These are phyloP conservation scores for Phalangium opilio DNA, from an alignment of 2,888 invertebrate genomes.

Conservation along the genomic window DNA sequence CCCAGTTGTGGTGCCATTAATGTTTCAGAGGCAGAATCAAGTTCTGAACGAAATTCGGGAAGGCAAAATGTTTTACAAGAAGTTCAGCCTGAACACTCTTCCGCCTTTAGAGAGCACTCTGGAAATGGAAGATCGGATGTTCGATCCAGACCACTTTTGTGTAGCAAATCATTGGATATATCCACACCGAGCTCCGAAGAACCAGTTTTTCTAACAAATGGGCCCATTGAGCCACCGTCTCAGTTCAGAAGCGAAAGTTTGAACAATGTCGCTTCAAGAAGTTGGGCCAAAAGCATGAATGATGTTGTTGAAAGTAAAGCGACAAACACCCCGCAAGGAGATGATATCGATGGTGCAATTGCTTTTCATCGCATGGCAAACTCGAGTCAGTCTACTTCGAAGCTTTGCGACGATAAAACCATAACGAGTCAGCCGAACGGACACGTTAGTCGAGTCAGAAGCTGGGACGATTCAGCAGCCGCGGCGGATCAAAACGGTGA, in stretches of 20 bases:
- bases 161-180: slow-evolving; percentile 18
- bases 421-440: too few relatives aligned
- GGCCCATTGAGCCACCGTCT: not conserved
- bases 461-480: too few relatives aligned
- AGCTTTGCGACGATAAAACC: too few relatives aligned
- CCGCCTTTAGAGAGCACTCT: not conserved
- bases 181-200: too few relatives aligned
- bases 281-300: not conserved
- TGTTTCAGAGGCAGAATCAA: too few relatives aligned
- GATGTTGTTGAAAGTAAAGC: not conserved
- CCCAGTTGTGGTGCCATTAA: not conserved
- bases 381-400: too few relatives aligned
- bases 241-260: not conserved
- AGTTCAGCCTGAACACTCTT: not conserved
- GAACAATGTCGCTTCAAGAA: too few relatives aligned
- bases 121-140: not conserved
- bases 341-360: not conserved
- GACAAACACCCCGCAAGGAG: not conserved
- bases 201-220: not conserved
- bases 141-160: slow-evolving; percentile 13
- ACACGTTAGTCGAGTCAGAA: too few relatives aligned
- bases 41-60: too few relatives aligned
- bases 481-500: slow-evolving; percentile 42
- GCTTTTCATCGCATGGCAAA: slow-evolving; percentile 5
- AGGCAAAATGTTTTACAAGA: too few relatives aligned